A percentile compares a stretch with the other conserved stretches of the same genome.
Evolutionary conservation across 2,888 invertebrate genomes (phyloP).

Genomic region (Tinea trinotella): DNA sequence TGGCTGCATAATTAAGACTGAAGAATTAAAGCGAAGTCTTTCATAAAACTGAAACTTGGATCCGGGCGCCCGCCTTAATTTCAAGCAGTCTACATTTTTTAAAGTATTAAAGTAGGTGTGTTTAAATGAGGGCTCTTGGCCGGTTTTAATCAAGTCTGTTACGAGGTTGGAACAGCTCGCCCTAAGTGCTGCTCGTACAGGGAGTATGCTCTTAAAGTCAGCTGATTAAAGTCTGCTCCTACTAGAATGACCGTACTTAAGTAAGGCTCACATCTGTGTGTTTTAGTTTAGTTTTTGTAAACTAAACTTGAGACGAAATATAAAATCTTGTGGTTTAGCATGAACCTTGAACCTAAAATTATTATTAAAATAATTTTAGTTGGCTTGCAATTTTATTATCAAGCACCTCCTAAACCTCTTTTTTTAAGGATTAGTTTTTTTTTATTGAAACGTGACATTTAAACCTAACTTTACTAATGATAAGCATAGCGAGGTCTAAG

Average conservation of each 20-base stretch:
- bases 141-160: conserved; percentile 52
- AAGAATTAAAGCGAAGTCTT: background rate
- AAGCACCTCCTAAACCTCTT: too few relatives aligned
- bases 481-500: too few relatives aligned
- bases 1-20: background rate
- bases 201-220: conserved; percentile 29
- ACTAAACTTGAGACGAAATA: too few relatives aligned
- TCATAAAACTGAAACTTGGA: background rate
- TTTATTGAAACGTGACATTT: too few relatives aligned
- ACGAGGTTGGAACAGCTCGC: conserved; percentile 33
- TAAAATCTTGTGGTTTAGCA: too few relatives aligned
- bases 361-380: too few relatives aligned
- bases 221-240: conserved; percentile 40
- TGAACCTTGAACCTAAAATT: too few relatives aligned
- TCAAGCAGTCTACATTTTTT: background rate
- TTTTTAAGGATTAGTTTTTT: too few relatives aligned
- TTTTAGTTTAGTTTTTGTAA: too few relatives aligned
- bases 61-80: background rate
- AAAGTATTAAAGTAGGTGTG: conserved; percentile 32
- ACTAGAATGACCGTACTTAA: conserved; percentile 15
- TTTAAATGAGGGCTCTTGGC: conserved; percentile 41
- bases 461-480: too few relatives aligned
- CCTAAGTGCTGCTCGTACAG: conserved; percentile 20
- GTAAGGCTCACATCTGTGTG: background rate
- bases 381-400: too few relatives aligned